phyloP scores from a whole-genome alignment of 2,113 vertebrate species.

The Cryptomyrus ogoouensis region DNA sequence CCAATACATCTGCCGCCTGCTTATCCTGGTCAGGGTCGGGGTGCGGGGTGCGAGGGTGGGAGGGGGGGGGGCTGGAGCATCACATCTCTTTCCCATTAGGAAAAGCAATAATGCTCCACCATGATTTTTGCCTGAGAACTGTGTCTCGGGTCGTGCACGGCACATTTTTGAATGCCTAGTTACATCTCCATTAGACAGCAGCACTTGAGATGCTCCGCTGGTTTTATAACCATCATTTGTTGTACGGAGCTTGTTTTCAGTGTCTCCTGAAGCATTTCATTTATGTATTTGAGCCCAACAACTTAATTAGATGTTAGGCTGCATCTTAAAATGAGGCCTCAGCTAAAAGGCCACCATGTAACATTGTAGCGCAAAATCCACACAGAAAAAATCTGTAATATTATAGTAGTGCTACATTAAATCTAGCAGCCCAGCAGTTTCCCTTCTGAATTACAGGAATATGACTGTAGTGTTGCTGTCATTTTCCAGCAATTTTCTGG shows the following conservation, averaged over 20 bases:
- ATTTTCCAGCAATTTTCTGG: not conserved
- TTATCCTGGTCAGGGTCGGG: not conserved
- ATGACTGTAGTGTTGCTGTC: not conserved
- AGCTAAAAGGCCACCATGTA: not conserved
- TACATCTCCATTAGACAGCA: not conserved
- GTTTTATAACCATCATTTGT: not conserved
- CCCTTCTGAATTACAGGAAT: not conserved
- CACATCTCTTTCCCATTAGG: not conserved
- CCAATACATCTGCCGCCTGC: not conserved
- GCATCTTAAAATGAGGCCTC: not conserved
- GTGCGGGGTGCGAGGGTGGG: not conserved
- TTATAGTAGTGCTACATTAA: not conserved
- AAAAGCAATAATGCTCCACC: not conserved
- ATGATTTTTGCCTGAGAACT: not conserved
- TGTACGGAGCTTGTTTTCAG: not conserved
- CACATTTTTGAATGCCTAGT: not conserved
- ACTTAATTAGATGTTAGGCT: slow-evolving; percentile 4
- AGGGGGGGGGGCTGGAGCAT: not conserved
- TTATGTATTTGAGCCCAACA: not conserved
- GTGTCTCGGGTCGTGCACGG: not conserved
- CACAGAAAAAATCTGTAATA: not conserved
- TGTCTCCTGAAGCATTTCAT: not conserved
- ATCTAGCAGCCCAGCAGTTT: not conserved
- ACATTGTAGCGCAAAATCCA: not conserved
- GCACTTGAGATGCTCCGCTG: not conserved